Evolutionary conservation across 2,888 invertebrate species (phyloP).

Genomic region (Pocota personata): DNA sequence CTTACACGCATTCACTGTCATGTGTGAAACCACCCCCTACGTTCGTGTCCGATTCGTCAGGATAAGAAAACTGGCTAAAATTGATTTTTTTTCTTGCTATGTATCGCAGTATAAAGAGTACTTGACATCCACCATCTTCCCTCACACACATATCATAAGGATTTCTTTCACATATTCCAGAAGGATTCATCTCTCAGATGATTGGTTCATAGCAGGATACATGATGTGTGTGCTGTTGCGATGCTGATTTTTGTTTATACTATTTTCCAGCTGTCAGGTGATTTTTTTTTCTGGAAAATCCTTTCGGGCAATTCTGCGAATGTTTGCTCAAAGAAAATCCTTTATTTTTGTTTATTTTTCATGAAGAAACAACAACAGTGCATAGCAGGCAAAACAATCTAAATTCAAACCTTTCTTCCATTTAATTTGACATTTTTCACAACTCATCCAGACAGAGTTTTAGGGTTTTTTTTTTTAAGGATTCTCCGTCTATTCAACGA

Average conservation of each 20-base stretch:
- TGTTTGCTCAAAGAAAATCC: background rate
- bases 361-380: background rate
- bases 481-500: background rate
- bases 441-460: conserved; percentile 2
- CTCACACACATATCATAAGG: background rate
- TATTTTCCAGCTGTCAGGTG: background rate
- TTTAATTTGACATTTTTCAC: conserved; percentile 13
- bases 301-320: conserved; percentile 2
- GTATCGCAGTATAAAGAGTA: background rate
- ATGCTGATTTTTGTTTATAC: conserved; percentile 14
- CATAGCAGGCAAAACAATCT: background rate
- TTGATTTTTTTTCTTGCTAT: background rate
- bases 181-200: conserved; percentile 38
- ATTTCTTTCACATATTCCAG: conserved; percentile 4
- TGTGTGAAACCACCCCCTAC: conserved; percentile 30
- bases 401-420: conserved; percentile 15
- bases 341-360: background rate
- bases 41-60: conserved; percentile 34
- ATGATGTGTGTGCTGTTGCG: background rate
- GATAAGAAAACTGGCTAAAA: background rate
- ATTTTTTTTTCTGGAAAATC: background rate
- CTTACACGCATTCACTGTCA: conserved; percentile 10
- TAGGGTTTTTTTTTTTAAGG: background rate
- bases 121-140: conserved; percentile 46
- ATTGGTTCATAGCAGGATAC: conserved; percentile 27